phyloP scores from a whole-genome alignment of 2,797 vertebrate genomes.

The Coendou prehensilis region DNA sequence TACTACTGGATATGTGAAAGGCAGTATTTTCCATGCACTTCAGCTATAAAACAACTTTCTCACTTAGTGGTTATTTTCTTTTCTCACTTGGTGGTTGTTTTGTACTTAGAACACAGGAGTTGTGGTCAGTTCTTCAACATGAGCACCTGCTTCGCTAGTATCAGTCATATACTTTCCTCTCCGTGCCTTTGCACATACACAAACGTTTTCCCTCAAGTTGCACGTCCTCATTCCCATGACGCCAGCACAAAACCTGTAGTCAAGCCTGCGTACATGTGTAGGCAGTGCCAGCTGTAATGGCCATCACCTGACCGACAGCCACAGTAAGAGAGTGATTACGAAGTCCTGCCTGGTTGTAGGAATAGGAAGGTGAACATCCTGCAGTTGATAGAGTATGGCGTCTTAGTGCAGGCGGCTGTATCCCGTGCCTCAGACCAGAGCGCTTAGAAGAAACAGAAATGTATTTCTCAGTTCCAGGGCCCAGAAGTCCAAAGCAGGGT shows the following conservation, averaged over 20 bases:
- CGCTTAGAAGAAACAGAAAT: neutral
- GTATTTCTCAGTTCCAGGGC: neutral
- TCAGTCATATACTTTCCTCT: neutral
- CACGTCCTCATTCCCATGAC: neutral
- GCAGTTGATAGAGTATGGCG: neutral
- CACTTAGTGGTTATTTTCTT: slow-evolving; percentile 11
- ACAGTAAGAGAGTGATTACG: neutral
- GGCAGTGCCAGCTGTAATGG: neutral
- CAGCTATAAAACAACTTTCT: no score
- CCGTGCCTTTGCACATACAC: neutral
- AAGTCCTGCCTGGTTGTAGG: neutral
- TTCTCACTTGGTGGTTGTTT: slow-evolving; percentile 28
- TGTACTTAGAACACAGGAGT: neutral
- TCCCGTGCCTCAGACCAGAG: no score
- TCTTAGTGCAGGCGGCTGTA: neutral
- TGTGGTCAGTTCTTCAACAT: slow-evolving; percentile 6
- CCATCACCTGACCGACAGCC: neutral
- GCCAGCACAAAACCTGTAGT: neutral
- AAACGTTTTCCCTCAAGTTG: neutral
- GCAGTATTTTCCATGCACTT: neutral
- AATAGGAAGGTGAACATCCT: neutral
- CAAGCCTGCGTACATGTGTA: no score
- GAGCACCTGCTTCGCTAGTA: neutral
- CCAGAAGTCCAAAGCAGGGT: neutral
- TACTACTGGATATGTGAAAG: neutral